phyloP scores from a whole-genome alignment of 1,140 invertebrate species.

The Lepidurus couesii region DNA sequence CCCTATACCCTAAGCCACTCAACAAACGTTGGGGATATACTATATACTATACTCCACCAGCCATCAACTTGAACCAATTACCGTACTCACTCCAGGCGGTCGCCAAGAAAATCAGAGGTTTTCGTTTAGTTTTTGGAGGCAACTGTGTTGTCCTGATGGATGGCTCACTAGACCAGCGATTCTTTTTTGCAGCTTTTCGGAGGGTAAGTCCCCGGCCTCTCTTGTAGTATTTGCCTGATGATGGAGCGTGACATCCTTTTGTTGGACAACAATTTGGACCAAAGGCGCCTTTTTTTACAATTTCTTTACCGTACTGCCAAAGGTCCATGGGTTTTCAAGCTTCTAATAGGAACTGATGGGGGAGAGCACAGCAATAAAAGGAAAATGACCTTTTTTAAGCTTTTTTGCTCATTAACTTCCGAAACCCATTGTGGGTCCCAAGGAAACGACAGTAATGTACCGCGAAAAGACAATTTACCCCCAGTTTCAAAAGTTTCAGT shows the following conservation, averaged over 20 bases:
- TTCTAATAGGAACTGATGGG: not conserved
- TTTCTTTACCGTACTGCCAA: not conserved
- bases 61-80: conserved; percentile 19
- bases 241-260: conserved; percentile 14
- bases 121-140: not conserved
- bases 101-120: not conserved
- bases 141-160: not conserved
- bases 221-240: not conserved
- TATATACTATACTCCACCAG: not conserved
- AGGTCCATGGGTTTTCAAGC: not conserved
- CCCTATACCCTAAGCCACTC: not conserved
- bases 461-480: not conserved
- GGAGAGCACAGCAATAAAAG: not conserved
- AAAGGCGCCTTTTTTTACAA: not conserved
- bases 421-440: not conserved
- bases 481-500: not conserved
- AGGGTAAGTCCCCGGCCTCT: no score
- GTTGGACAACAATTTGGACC: not conserved
- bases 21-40: no score
- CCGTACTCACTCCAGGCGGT: not conserved
- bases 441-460: not conserved
- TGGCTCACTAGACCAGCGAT: not conserved
- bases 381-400: not conserved
- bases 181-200: no score
- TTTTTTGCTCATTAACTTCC: not conserved